Conservation (phyloP, 2,888 invertebrate species). For the Pristionchus maxplancki region DNA sequence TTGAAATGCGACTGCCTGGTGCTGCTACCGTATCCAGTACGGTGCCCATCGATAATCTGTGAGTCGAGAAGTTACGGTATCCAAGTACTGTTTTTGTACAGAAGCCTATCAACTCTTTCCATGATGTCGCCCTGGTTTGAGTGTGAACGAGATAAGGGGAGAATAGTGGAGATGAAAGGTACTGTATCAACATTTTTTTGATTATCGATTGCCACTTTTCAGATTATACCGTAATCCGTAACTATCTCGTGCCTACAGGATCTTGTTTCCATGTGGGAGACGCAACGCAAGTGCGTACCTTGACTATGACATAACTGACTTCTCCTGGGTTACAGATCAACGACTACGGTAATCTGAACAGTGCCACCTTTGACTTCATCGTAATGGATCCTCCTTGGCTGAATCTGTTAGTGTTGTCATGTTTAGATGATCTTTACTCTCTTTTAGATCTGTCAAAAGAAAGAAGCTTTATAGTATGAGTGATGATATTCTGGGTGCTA, state of each 20-base stretch:
- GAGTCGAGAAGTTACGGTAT: not conserved
- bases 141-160: not conserved
- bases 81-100: not conserved
- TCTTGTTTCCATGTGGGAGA: slow-evolving; percentile 58
- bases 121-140: slow-evolving; percentile 42
- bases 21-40: not conserved
- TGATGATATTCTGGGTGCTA: not conserved
- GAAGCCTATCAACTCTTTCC: not conserved
- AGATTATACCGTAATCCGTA: not conserved
- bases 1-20: not conserved
- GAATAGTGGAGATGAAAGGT: slow-evolving; percentile 13
- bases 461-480: slow-evolving; percentile 77
- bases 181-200: not conserved
- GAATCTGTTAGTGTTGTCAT: slow-evolving; percentile 81
- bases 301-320: no score
- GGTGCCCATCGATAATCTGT: slow-evolving; percentile 20
- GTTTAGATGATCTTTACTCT: not conserved
- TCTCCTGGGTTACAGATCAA: slow-evolving; percentile 33
- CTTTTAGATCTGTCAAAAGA: slow-evolving; percentile 88
- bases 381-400: slow-evolving; percentile 96
- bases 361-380: slow-evolving; percentile 85
- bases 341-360: slow-evolving; percentile 35
- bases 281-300: slow-evolving; percentile 52
- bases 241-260: slow-evolving; percentile 53
- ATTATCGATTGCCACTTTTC: not conserved